These are phyloP conservation scores for Gobio gobio DNA, from an alignment of 2,113 vertebrate genomes.

Conservation along the genomic window DNA sequence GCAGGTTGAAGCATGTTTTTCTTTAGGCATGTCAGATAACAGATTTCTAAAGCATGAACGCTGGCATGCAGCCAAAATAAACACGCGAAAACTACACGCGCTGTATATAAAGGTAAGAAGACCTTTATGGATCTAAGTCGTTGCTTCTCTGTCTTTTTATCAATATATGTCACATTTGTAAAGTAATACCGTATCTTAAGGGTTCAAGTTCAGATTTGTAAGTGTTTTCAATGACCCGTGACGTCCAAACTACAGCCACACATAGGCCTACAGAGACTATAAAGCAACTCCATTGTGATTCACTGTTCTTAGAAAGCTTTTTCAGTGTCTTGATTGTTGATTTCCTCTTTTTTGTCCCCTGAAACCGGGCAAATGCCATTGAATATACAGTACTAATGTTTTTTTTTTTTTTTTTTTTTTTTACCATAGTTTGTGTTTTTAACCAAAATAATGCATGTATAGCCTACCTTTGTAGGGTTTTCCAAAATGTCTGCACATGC, in stretches of 20 bases:
- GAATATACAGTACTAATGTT: too few relatives aligned
- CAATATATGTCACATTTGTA: not conserved
- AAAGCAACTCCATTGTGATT: not conserved
- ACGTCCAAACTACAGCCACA: not conserved
- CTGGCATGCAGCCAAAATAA: not conserved
- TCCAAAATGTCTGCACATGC: not conserved
- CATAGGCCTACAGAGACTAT: not conserved
- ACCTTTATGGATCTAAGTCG: not conserved
- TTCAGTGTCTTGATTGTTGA: not conserved
- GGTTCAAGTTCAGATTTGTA: not conserved
- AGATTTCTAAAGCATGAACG: not conserved
- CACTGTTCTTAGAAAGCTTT: not conserved
- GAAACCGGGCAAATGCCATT: not conserved
- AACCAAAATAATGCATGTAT: not conserved
- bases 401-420: too few relatives aligned
- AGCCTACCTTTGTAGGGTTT: not conserved
- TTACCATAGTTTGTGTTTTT: not conserved
- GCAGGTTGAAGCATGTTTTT: slow-evolving; percentile 2
- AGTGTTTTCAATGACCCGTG: too few relatives aligned
- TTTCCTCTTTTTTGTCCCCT: not conserved
- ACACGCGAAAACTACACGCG: not conserved
- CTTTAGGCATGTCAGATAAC: not conserved
- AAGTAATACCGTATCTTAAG: not conserved
- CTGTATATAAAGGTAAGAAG: not conserved
- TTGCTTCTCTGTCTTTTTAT: not conserved